phyloP scores from a whole-genome alignment of 1,140 invertebrate species.

The Hycleus phaleratus region DNA sequence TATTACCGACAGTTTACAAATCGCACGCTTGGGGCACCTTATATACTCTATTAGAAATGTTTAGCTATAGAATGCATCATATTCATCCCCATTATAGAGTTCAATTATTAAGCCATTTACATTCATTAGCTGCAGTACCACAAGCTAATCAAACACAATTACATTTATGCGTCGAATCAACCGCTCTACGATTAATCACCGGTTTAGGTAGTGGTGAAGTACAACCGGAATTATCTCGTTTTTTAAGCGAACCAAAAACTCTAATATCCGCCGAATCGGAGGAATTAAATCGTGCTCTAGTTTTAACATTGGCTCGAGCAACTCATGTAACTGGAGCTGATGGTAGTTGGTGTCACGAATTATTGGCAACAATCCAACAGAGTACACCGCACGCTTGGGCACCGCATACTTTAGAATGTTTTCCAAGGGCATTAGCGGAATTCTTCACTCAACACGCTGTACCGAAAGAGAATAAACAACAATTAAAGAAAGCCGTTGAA shows the following conservation, averaged over 20 bases:
- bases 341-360: slow-evolving; percentile 83
- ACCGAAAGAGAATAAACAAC: slow-evolving; percentile 82
- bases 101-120: slow-evolving; percentile 81
- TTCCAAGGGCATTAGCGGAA: slow-evolving; percentile 80
- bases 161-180: slow-evolving; percentile 91
- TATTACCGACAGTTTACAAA: slow-evolving; percentile 84
- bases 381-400: slow-evolving; percentile 94
- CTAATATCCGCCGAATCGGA: slow-evolving; percentile 89
- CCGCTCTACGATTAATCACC: slow-evolving; percentile 82
- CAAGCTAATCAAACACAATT: slow-evolving; percentile 93
- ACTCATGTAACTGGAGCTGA: slow-evolving; percentile 84
- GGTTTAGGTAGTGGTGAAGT: slow-evolving; percentile 88
- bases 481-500: slow-evolving; percentile 85
- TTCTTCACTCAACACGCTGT: slow-evolving; percentile 77
- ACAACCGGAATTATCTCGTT: slow-evolving; percentile 79
- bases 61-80: slow-evolving; percentile 91
- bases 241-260: slow-evolving; percentile 80
- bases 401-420: slow-evolving; percentile 83
- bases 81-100: slow-evolving; percentile 92
- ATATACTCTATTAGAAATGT: slow-evolving; percentile 93
- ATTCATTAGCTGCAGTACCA: slow-evolving; percentile 78
- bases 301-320: slow-evolving; percentile 86
- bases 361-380: slow-evolving; percentile 84
- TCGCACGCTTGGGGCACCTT: slow-evolving; percentile 90
- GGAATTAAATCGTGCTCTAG: slow-evolving; percentile 85